Base-by-base conservation (phyloP, 1,140 invertebrate species). In the Nomia melanderi region DNA sequence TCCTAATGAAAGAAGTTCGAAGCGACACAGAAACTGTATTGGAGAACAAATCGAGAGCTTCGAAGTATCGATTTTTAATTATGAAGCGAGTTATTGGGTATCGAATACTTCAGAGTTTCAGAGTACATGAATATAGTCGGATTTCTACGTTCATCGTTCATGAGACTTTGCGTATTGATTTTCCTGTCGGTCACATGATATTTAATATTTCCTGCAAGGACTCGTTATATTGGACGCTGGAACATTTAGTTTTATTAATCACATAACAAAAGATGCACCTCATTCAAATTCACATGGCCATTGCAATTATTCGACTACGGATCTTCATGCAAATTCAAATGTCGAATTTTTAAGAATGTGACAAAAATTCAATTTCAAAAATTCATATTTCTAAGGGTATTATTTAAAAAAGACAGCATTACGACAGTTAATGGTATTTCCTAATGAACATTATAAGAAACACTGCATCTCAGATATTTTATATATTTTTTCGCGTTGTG, bases 71-170 rank as follows among this genome's bases (percentile, higher is more conserved):
- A 66, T 74, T 74, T 74, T 62, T 66, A 65, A 74, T 74, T 74
- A 74, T 56, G 71, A 74, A 74, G 29, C 47, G 71, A 65, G 71
- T 65, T 74, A 74, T 66, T 66, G 71, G 71, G 39, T 74, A 74
- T 74, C 71, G 62, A 74, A 74, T 74, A 74, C 62, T 41, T 74
- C 39, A 47, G 27, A 66, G 62, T 23, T 41, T 74, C 39, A 47
- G 27, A 66, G 62, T 23, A 65, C 33, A 14, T 27, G 47, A 23
- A 53, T 54, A 66, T 56, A 74, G 47, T 23, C 41, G 59, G 33
- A 33, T 50, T 73, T 63, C 70, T 27, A 14, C 17, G 27, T n/a
- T n/a, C 53, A 14, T 3, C 17, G 67, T 31, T 59, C 44, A 3
- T 31, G 7, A 14, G 44, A 54, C 71, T 41, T 33, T 31, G 50